Conservation (phyloP, 2,113 vertebrate genomes). For the Cichladusa arquata region DNA sequence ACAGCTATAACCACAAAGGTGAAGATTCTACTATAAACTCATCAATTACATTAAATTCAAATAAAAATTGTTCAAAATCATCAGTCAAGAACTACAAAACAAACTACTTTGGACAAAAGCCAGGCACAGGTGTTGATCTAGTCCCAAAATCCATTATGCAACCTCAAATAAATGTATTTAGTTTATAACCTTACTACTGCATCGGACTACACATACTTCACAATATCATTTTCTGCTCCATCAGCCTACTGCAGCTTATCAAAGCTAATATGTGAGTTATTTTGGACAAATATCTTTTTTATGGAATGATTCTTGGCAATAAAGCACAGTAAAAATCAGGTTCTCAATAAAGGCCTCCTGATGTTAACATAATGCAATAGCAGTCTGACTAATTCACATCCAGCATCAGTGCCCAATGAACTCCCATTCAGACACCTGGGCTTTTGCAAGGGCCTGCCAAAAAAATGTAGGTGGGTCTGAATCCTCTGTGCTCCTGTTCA, state of each 20-base stretch:
- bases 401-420: background rate
- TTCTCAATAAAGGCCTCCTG: background rate
- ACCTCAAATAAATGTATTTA: background rate
- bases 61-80: background rate
- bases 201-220: background rate
- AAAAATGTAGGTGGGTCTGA: accelerated
- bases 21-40: background rate
- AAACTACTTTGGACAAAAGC: background rate
- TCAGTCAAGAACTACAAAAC: background rate
- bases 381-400: background rate
- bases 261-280: background rate
- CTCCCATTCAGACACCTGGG: background rate
- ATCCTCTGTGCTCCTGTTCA: background rate
- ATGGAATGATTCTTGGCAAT: background rate
- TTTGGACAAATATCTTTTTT: background rate
- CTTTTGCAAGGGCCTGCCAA: background rate
- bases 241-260: background rate
- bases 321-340: background rate
- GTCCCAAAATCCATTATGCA: background rate
- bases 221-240: background rate
- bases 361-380: background rate
- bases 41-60: background rate
- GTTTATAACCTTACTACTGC: background rate
- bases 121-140: background rate
- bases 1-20: background rate